Base-by-base conservation (phyloP, 1,140 invertebrate species). In the Drosophila ogumai region DNA sequence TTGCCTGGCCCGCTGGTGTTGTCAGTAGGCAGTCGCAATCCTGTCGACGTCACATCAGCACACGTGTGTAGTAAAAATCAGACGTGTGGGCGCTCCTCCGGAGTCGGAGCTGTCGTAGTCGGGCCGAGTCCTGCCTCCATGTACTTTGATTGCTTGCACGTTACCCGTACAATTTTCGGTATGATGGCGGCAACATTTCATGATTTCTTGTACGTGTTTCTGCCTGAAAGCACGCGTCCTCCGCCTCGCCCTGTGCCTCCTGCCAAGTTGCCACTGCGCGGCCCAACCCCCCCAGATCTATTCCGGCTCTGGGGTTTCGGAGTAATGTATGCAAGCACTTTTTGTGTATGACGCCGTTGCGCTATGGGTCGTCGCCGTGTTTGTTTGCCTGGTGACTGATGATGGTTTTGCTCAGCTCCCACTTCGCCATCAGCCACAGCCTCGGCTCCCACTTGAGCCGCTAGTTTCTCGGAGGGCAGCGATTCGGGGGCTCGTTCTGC, bases 171-270 rank as follows among this genome's bases (percentile, higher is more conserved):
- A 88, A 88, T 91, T 91, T 87, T 91, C 81, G 85, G 84, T 84
- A 88, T 88, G 84, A 88, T 88, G 88, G 82, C 81, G 81, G 88
- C 88, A 91, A 91, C 88, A 91, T 91, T 91, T 91, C 88, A 91
- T 91, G 88, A 91, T 91, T 91, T 91, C 84, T 77, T 58, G 79
- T 91, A 91, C 88, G 88, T 91, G 88, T 91, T 69, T 76, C 82
- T 75, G 64, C 40, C 69, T 38, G 44, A 79, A 59, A 85, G 78
- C 85, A 90, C 85, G 85, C 85, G 63, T 79, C 66, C 56, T 69
- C 25, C 25, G 25, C 19, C 17, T 4, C 28, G 32, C 36, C 13
- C 32, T 25, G 31, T 46, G 47, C 67, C 52, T 47, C 34, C 22
- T 38, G 7, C 52, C 52, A 6, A 36, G 19, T 22, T 61, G 38